Conservation (phyloP, 2,113 vertebrate species). For the Apeltes quadracus region DNA sequence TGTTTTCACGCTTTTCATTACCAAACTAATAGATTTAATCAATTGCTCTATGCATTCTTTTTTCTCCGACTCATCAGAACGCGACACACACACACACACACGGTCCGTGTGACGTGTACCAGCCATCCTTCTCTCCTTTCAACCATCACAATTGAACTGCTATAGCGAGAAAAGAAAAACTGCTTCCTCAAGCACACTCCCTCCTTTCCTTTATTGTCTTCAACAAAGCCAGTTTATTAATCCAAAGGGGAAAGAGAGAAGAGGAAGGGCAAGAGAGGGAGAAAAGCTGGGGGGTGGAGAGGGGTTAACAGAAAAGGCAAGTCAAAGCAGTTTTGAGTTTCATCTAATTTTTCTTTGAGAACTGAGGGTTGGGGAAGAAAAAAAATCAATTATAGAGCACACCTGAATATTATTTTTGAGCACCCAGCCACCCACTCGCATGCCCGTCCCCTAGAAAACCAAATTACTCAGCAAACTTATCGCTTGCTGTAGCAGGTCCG, state of each 20-base stretch:
- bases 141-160: constrained; percentile 67
- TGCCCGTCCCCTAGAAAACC: constrained; percentile 88
- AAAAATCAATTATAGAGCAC: constrained; percentile 98
- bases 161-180: constrained; percentile 65
- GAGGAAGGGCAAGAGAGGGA: constrained; percentile 42
- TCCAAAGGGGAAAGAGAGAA: constrained; percentile 75
- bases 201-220: constrained; percentile 75
- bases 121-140: constrained; percentile 47
- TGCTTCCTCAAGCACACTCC: constrained; percentile 78
- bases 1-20: constrained; percentile 63
- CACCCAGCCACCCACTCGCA: constrained; percentile 77
- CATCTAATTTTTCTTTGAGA: constrained; percentile 86
- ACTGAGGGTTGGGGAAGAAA: constrained; percentile 80
- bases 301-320: constrained; percentile 67
- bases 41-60: constrained; percentile 76
- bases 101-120: constrained; percentile 29
- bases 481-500: constrained; percentile 98
- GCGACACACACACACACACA: constrained; percentile 22
- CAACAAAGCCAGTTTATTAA: constrained; percentile 84
- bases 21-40: constrained; percentile 72
- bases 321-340: constrained; percentile 86
- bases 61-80: constrained; percentile 61
- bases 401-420: constrained; percentile 99
- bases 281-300: neutral
- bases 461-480: constrained; percentile 99